Evolutionary conservation across 2,113 vertebrate species (phyloP), one percentile per base, ranked within the genome.

Genomic region (Sceloporus tristichus): DNA sequence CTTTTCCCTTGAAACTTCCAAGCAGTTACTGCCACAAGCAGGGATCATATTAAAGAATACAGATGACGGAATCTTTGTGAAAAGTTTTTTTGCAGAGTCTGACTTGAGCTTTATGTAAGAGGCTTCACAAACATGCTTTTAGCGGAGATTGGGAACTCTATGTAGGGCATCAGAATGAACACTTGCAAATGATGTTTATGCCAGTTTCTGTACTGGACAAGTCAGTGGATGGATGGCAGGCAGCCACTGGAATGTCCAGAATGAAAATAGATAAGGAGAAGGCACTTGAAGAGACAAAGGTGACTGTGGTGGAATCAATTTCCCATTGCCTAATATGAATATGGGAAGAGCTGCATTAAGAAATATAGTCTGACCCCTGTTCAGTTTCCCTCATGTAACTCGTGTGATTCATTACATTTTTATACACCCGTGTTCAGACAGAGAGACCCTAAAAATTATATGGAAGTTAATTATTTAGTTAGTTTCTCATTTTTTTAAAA

Each of bases 121-220:
- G 42, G 48, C 29, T 86, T 79, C 65, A 38, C 29, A 70, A 56
- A 34, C 59, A 9, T 10, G 21, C 85, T 86, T 79, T 86, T 79
- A 66, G 65, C 42, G 27, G 85, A 86, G 76, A 10, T 10, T 79
- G 29, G 59, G 65, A 79, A 86, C 23, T 68, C 23, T 48, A 79
- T 79, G 76, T 79, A 70, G 42, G 71, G 83, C 83, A 85, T 29
- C 34, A n/a, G 83, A 40, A 75, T 59, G 19, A 85, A 75, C 59
- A 34, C 23, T 85, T 75, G 71, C 83, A 75, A 42, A 74, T 71
- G 53, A 56, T 54, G 56, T 73, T 74, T 74, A 73, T 82, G 70
- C 71, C 65, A 71, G 66, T 62, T 40, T 71, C 38, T 76, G 21
- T 19, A 29, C 54, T 16, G 8, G 54, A 76, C 38, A 85, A 85